Evolutionary conservation across 1,140 invertebrate species (phyloP).

Genomic region (Drosophila setifemur): DNA sequence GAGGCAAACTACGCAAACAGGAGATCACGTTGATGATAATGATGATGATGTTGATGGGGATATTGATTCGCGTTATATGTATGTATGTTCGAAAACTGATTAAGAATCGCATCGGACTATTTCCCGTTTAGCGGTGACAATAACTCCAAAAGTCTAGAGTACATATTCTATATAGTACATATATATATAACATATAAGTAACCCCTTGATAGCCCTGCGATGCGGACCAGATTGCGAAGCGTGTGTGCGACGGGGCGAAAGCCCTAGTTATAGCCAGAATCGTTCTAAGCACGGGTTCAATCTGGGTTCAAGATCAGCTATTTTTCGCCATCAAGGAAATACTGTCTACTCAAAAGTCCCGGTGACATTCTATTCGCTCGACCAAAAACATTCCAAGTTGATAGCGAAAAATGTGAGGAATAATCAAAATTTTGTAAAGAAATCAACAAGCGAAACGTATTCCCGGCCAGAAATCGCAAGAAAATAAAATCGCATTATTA

Average conservation of each 20-base stretch:
- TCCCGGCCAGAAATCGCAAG: slow-evolving; percentile 36
- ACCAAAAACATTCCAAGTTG: not conserved
- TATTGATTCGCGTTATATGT: not conserved
- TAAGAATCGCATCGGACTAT: slow-evolving; percentile 1
- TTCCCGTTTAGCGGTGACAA: not conserved
- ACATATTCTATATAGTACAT: not conserved
- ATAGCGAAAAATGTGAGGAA: slow-evolving; percentile 11
- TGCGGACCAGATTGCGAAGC: not conserved
- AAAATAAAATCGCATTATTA: slow-evolving; percentile 68
- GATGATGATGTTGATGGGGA: slow-evolving; percentile 3
- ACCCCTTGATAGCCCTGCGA: slow-evolving; percentile 4
- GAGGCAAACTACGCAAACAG: slow-evolving; percentile 14
- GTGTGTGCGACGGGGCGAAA: slow-evolving; percentile 1
- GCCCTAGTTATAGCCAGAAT: not conserved
- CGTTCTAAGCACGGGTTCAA: slow-evolving; percentile 11
- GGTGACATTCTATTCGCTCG: not conserved
- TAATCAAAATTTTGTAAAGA: not conserved
- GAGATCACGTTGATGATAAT: slow-evolving; percentile 18
- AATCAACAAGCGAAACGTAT: slow-evolving; percentile 18
- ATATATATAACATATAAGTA: not conserved
- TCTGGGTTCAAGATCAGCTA: slow-evolving; percentile 28
- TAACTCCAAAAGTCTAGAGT: not conserved
- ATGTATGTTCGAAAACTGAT: slow-evolving; percentile 3
- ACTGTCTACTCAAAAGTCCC: not conserved
- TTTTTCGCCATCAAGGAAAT: slow-evolving; percentile 2